Evolutionary conservation across 2,888 invertebrate species (phyloP).

Genomic region (Cerastoderma edule): DNA sequence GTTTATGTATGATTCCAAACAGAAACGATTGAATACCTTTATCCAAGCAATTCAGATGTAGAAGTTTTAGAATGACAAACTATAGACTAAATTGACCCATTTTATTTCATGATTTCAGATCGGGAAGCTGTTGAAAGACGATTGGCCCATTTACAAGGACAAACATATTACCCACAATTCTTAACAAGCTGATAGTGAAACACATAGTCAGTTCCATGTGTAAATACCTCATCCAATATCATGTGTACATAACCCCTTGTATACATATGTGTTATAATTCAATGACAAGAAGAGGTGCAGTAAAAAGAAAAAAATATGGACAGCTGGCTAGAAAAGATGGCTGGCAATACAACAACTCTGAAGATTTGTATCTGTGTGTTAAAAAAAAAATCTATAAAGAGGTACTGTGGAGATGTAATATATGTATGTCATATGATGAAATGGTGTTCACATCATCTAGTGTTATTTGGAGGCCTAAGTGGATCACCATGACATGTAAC

Average conservation of each 20-base stretch:
- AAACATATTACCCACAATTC: constrained; percentile 48
- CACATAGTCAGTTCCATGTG: constrained; percentile 1
- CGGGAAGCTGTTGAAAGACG: constrained; percentile 59
- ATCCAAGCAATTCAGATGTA: no score
- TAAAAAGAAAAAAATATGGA: neutral
- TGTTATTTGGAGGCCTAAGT: no score
- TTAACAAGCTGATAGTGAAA: constrained; percentile 33
- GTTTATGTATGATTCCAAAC: no score
- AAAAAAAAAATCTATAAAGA: no score
- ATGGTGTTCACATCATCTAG: no score
- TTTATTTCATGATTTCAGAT: constrained; percentile 44
- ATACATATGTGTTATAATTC: neutral
- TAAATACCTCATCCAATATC: constrained; percentile 15
- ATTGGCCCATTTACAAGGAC: constrained; percentile 52
- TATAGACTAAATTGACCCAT: constrained; percentile 3
- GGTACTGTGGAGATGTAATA: no score
- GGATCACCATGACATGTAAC: no score
- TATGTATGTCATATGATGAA: no score
- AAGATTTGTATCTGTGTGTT: neutral
- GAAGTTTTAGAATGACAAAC: no score
- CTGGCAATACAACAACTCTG: no score
- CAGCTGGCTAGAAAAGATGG: no score
- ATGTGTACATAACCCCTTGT: constrained; percentile 13
- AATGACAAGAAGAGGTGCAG: neutral
- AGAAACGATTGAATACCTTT: no score